Base-by-base conservation (phyloP, 2,797 vertebrate genomes). In the Petrocephalus sullivani region DNA sequence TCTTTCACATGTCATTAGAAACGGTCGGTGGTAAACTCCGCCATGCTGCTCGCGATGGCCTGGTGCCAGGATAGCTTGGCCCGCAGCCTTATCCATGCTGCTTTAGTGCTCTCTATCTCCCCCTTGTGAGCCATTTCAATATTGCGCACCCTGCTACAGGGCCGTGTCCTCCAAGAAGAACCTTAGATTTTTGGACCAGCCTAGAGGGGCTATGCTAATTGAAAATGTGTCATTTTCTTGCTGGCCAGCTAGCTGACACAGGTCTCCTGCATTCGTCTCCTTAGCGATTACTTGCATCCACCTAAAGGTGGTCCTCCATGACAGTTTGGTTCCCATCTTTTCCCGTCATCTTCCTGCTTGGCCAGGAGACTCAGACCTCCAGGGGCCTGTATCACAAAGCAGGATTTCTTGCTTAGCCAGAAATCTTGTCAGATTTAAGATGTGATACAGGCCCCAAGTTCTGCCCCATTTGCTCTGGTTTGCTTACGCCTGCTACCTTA, bases 1-100 rank as follows among this genome's bases (percentile, higher is more conserved):
- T 85, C 49, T 85, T 21, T 85, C 82, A 85, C 82, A 56, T 85
- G 19, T 54, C 21, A 57, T 53, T 28, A 54, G 82, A 85, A 85
- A 85, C 82, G 14, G 53, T 85, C 51, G 51, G 49, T 1, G 82
- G 49, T 56, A 85, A 78, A 46, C 19, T 46, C 33, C 19, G 1
- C 21, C 53, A 1, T 56, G 53, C 82, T 54, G 21, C 21, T 85
- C 14, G 23, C 10, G 12, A 85, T 85, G 53, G 49, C 53, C 82
- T 9, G 2, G 49, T 56, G 82, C 82, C 53, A 54, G 53, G 10
- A 28, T 56, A 14, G 53, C 82, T 85, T 51, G 14, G 71, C 41
- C 33, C 71, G n/a, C 71, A 85, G 82, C 53, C 14, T 28, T 56
- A 85, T 9, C 23, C n/a, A 12, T 28, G 82, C 49, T 0, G 46